A percentile compares a stretch with the other conserved stretches of the same genome.
Evolutionary conservation across 2,113 vertebrate genomes (phyloP).

Genomic region (Aplodontia rufa): DNA sequence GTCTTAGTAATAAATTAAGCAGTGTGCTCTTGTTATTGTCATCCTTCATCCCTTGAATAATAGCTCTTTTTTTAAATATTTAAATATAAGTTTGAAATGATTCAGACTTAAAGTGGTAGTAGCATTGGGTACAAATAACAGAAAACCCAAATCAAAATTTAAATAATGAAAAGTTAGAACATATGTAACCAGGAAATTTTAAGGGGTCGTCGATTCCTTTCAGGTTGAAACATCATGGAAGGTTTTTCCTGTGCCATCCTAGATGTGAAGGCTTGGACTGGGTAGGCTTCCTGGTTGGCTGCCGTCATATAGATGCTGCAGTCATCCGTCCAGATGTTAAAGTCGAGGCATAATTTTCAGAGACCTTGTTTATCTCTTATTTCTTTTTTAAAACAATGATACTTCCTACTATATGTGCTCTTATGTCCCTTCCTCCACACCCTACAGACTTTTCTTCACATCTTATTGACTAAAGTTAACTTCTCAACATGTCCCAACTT

Average conservation of each 20-base stretch:
- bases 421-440: background rate
- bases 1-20: conserved; percentile 30
- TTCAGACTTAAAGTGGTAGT: background rate
- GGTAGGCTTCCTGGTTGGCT: background rate
- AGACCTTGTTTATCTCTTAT: background rate
- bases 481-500: background rate
- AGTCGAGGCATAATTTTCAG: background rate
- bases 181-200: background rate
- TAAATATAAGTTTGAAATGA: conserved; percentile 13
- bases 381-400: background rate
- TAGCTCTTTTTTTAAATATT: background rate
- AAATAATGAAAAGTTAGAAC: conserved; percentile 13
- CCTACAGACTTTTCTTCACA: background rate
- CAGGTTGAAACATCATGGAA: background rate
- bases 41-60: background rate
- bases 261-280: background rate
- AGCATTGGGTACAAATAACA: conserved; percentile 19
- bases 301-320: background rate
- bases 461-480: background rate
- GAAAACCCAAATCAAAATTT: conserved; percentile 49
- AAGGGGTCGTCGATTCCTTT: background rate
- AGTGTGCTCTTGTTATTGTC: background rate
- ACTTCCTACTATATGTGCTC: background rate
- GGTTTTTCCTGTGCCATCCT: background rate
- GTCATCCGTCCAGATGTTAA: background rate